Base-by-base conservation (phyloP, 2,113 vertebrate genomes). In the human region DNA sequence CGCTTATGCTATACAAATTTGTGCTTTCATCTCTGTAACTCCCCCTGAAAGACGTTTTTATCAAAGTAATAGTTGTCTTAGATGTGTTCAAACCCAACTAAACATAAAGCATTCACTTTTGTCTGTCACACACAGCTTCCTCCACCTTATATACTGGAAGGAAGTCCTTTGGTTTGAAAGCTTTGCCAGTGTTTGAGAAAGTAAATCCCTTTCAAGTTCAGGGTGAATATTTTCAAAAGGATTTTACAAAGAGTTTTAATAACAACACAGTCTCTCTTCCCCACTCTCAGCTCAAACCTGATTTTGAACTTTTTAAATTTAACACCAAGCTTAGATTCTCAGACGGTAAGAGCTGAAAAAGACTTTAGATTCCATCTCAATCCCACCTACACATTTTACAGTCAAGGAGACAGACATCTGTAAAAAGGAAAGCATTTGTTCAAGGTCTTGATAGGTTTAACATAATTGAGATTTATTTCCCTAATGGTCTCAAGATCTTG, bases 201-300 rank as follows among this genome's bases (percentile, higher is more conserved):
- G 93, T 93, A 97, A 98, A 97, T 96, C 93, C 72, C 97, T 97
- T 97, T 98, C 89, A 96, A 97, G 93, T 98, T 95, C 85, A 86
- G 73, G 95, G 81, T 94, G 95, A 97, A 95, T 94, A 87, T 93
- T 97, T 96, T 98, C 97, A 98, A 97, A 98, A 92, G 90, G 79
- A 94, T 90, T 87, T 97, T 95, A 96, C 80, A 97, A 97, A 97
- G 83, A 73, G 38, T 95, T 97, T 94, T 97, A 96, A 97, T 97
- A 93, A 96, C 89, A 96, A 79, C 61, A 95, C 35, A 83, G 55
- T 87, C 73, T 95, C 85, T 97, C 35, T 94, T 91, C n/a, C 38
- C 35, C 80, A 81, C 80, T 72, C 61, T 93, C 83, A 57, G 55
- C 82, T 95, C 79, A 90, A 94, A 70, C 59, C 43, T 81, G 89